phyloP scores from a whole-genome alignment of 2,888 invertebrate species.

The Conus canariensis region DNA sequence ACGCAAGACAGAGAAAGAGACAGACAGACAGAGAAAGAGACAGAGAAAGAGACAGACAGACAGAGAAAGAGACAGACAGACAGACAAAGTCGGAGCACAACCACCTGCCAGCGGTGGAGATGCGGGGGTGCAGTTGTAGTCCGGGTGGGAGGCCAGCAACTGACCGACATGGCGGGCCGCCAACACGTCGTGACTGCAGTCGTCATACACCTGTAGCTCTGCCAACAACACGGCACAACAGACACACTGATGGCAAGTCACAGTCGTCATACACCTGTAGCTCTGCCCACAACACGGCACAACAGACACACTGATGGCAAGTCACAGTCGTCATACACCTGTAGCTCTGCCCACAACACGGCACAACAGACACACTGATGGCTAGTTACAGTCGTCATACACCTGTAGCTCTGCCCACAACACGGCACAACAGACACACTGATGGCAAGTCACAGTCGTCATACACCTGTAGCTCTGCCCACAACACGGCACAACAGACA shows the following conservation, averaged over 20 bases:
- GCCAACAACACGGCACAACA: not conserved
- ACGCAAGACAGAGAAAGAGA: not conserved
- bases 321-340: constrained; percentile 64
- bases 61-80: not conserved
- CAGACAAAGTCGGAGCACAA: not conserved
- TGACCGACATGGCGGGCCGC: constrained; percentile 49
- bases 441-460: too few relatives aligned
- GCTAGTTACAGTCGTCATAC: too few relatives aligned
- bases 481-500: too few relatives aligned
- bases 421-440: too few relatives aligned
- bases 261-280: not conserved
- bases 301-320: constrained; percentile 46
- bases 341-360: too few relatives aligned
- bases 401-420: too few relatives aligned
- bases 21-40: not conserved
- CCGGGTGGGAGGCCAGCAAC: constrained; percentile 14
- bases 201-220: constrained; percentile 57
- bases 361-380: too few relatives aligned
- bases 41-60: not conserved
- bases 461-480: too few relatives aligned
- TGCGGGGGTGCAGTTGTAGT: constrained; percentile 28
- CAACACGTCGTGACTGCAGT: constrained; percentile 59
- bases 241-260: not conserved
- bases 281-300: not conserved
- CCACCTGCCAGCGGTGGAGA: constrained; percentile 37